A percentile compares a stretch with the other conserved stretches of the same genome.
Evolutionary conservation across 2,113 vertebrate species (phyloP).

Genomic region (Phalacrocorax aristotelis): DNA sequence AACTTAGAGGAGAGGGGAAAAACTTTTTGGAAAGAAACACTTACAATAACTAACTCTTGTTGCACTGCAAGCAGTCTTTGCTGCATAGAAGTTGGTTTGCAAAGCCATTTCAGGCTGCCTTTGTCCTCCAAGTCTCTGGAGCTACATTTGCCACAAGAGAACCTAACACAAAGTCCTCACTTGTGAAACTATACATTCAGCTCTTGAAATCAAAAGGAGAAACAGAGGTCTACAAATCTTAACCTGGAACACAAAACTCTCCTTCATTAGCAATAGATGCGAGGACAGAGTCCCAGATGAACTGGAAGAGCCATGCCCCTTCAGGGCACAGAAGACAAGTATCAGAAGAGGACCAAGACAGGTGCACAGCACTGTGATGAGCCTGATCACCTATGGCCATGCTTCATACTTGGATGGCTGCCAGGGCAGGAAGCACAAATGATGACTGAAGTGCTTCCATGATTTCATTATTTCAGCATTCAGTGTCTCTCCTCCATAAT

Average conservation of each 20-base stretch:
- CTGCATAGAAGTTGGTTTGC: background rate
- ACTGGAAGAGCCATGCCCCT: background rate
- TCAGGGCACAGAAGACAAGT: background rate
- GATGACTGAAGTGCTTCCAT: background rate
- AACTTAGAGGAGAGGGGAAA: background rate
- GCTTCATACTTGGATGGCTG: background rate
- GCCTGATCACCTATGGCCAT: rapidly evolving
- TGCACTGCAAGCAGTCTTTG: background rate
- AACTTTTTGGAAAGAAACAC: background rate
- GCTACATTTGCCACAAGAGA: background rate
- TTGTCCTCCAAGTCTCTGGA: background rate
- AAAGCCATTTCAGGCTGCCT: background rate
- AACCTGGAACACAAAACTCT: background rate
- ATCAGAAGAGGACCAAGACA: background rate
- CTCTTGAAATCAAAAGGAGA: background rate
- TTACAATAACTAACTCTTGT: background rate
- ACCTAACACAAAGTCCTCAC: background rate
- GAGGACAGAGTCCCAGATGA: background rate
- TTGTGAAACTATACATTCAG: background rate
- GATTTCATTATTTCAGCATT: background rate
- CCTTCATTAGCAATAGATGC: background rate
- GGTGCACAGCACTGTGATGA: background rate
- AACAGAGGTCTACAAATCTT: background rate
- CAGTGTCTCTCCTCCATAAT: background rate
- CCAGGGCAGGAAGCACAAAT: background rate